Base-by-base conservation (phyloP, 1,140 invertebrate species). In the Zelostemma sp. region DNA sequence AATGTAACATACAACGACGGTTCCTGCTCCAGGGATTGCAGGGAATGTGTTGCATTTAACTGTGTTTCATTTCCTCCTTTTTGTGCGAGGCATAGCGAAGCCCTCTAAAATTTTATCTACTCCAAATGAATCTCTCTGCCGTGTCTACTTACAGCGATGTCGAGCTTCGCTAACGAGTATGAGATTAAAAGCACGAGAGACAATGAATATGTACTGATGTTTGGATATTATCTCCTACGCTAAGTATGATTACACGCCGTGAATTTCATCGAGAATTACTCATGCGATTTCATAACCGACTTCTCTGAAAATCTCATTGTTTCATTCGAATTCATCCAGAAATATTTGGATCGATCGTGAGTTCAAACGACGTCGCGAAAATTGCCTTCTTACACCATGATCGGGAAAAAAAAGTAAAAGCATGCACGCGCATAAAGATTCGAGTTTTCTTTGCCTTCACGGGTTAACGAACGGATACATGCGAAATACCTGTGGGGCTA, bases 401-500 rank as follows among this genome's bases (percentile, higher is more conserved):
- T 54, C n/a, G 38, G 38, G 21, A 43, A 50, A 56, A 60, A 57
- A 58, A 31, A 48, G 28, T 49, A 38, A 38, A 33, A 47, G 57
- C 66, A 69, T 75, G 72, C 54, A 46, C 46, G 51, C 58, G 76
- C 73, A 75, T 77, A 73, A 66, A 74, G 64, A 75, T 76, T 70
- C 58, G 28, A 72, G 48, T 72, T 72, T 72, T 53, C 61, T 63
- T 68, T 40, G 33, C 16, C 51, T 21, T 33, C 21, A 48, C 40
- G 41, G 56, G 66, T 77, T 68, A 74, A 73, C 53, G 68, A 12
- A 76, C 72, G 21, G 51, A 55, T 61, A 73, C 73, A 80, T 80
- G 75, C 71, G 78, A 79, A 80, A 73, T 58, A 71, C 50, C 72
- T 28, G 25, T 33, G 35, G 40, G 54, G 63, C 73, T 78, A 80